Conservation (phyloP, 2,797 vertebrate species). For the Capromys pilorides region DNA sequence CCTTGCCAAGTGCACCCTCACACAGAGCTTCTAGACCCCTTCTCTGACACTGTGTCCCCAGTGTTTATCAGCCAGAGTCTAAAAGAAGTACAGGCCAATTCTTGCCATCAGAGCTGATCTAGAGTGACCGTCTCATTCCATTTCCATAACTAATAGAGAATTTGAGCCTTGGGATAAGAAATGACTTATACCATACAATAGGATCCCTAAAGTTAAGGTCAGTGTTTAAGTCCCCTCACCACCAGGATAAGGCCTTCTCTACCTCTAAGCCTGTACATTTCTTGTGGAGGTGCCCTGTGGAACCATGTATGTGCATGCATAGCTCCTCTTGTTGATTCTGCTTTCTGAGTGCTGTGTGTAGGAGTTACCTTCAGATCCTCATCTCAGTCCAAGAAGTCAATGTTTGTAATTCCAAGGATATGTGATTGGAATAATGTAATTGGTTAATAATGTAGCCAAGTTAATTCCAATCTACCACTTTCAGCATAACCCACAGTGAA, state of each 20-base stretch:
- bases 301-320: constrained; percentile 57
- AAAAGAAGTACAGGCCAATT: background rate
- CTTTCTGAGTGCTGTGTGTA: background rate
- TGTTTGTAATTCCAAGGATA: too few relatives aligned
- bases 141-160: background rate
- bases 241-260: background rate
- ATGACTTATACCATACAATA: background rate
- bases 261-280: background rate
- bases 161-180: background rate
- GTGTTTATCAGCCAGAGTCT: background rate
- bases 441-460: too few relatives aligned
- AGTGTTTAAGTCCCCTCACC: background rate
- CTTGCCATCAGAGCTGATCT: background rate
- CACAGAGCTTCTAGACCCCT: background rate
- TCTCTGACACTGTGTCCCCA: background rate
- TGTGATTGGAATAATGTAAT: too few relatives aligned
- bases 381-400: too few relatives aligned
- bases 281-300: background rate
- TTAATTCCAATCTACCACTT: too few relatives aligned
- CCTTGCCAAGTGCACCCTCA: background rate
- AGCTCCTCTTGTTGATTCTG: constrained; percentile 35
- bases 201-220: background rate
- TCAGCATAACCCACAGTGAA: too few relatives aligned
- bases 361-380: too few relatives aligned
- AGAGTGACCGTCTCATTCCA: background rate